phyloP scores from a whole-genome alignment of 2,113 vertebrate genomes.

The Pseudopodoces humilis region DNA sequence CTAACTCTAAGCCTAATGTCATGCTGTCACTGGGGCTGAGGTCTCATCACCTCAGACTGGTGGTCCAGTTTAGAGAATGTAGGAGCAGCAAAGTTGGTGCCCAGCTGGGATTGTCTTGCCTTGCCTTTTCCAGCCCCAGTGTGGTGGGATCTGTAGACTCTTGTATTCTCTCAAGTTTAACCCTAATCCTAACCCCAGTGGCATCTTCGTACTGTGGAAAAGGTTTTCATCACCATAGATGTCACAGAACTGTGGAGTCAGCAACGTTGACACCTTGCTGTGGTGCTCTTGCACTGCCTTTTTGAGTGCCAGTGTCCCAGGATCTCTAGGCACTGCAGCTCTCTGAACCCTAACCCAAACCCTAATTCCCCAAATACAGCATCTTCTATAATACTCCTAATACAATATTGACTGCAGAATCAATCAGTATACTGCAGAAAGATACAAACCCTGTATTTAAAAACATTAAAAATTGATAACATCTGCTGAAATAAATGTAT shows the following conservation, averaged over 20 bases:
- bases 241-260: neutral
- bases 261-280: neutral
- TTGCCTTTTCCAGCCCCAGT: neutral
- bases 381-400: neutral
- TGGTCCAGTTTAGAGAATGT: too few species aligned
- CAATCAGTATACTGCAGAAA: neutral
- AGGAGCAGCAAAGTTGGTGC: neutral
- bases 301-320: too few species aligned
- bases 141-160: neutral
- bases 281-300: neutral
- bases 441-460: neutral
- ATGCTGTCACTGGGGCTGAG: neutral
- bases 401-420: neutral
- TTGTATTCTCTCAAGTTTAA: neutral
- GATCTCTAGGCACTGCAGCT: neutral
- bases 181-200: neutral
- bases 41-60: too few species aligned
- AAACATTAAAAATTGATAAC: neutral
- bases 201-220: neutral
- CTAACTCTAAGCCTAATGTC: neutral
- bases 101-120: neutral
- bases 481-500: neutral
- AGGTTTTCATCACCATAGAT: neutral
- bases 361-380: neutral
- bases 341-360: neutral